phyloP scores from a whole-genome alignment of 2,888 invertebrate species.

The Agriopis marginaria region DNA sequence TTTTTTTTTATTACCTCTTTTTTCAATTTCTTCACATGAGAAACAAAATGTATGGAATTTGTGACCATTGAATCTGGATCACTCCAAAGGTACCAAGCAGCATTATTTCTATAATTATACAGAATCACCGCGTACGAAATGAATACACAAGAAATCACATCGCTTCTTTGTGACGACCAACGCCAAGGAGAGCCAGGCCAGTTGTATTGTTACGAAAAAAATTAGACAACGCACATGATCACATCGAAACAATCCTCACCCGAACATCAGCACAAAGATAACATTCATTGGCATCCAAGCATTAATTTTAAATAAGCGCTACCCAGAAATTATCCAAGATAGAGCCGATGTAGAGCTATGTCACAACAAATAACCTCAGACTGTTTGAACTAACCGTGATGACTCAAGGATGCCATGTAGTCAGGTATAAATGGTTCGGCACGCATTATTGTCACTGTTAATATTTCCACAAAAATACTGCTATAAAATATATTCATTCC shows the following conservation, averaged over 20 bases:
- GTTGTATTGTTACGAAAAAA: constrained; percentile 46
- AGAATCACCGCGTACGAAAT: constrained; percentile 9
- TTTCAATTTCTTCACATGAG: not conserved
- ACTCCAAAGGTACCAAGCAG: not conserved
- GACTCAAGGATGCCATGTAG: constrained; percentile 76
- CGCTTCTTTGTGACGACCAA: constrained; percentile 67
- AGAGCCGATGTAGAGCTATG: constrained; percentile 62
- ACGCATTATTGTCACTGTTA: constrained; percentile 84
- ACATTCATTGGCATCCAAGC: constrained; percentile 3
- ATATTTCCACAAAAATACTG: constrained; percentile 70
- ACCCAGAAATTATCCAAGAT: constrained; percentile 69
- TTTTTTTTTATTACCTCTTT: not conserved
- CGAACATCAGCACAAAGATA: constrained; percentile 9
- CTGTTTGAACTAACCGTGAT: constrained; percentile 82
- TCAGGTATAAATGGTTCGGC: constrained; percentile 82
- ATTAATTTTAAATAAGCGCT: constrained; percentile 53
- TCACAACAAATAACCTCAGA: constrained; percentile 85
- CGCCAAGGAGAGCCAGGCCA: constrained; percentile 65
- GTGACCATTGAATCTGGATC: not conserved
- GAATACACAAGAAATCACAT: constrained; percentile 35
- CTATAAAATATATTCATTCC: constrained; percentile 79
- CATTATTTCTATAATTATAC: not conserved
- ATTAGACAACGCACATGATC: constrained; percentile 21
- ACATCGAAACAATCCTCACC: constrained; percentile 23
- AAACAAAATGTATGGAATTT: not conserved